Percentiles rank a stretch among this genome's conserved stretches.
These are phyloP conservation scores for Electrona antarctica DNA, from an alignment of 2,113 vertebrate species.

Conservation along the genomic window DNA sequence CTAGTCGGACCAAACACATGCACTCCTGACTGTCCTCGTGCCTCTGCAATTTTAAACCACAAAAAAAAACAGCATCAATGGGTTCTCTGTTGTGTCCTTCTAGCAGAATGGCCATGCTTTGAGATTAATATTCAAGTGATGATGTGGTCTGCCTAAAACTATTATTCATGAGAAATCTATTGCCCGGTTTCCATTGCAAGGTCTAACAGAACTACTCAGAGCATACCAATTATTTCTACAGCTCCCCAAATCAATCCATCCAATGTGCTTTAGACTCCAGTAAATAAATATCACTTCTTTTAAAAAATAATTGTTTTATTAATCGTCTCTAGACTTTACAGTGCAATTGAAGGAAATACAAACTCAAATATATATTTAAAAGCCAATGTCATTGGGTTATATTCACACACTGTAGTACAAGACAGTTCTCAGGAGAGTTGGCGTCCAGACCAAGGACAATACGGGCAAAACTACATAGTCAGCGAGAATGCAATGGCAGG, in stretches of 20 bases:
- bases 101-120: slow-evolving; percentile 32
- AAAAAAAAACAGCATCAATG: not conserved
- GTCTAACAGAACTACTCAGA: slow-evolving; percentile 16
- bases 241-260: slow-evolving; percentile 31
- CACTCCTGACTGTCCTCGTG: not conserved
- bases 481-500: too few relatives aligned
- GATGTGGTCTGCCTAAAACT: slow-evolving; percentile 12
- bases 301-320: slow-evolving; percentile 39
- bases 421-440: not conserved
- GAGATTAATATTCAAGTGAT: slow-evolving; percentile 49
- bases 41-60: slow-evolving; percentile 24
- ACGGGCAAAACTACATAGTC: too few relatives aligned
- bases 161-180: slow-evolving; percentile 43
- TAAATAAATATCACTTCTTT: slow-evolving; percentile 45
- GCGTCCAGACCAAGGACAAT: not conserved
- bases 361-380: not conserved
- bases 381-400: not conserved
- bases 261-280: slow-evolving; percentile 9
- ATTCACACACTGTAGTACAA: not conserved
- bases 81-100: slow-evolving; percentile 9
- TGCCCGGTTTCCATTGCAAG: slow-evolving; percentile 33
- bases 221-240: slow-evolving; percentile 44
- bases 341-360: not conserved
- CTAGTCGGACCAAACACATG: too few relatives aligned
- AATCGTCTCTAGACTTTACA: not conserved